Base-by-base conservation (phyloP, 2,113 vertebrate genomes). In the Pomatorhinus ruficollis region DNA sequence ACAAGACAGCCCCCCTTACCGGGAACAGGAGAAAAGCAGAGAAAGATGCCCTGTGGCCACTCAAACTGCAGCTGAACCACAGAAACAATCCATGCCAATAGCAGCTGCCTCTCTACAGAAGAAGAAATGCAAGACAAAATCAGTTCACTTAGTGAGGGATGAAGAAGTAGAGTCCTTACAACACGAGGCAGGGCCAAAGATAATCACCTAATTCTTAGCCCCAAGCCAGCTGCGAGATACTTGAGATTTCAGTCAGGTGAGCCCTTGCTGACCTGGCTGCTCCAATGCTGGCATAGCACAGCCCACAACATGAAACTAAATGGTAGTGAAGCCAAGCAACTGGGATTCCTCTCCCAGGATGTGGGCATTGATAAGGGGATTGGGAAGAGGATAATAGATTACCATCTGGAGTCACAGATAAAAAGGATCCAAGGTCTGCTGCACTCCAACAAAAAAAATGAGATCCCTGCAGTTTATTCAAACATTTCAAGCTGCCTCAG, bases 191-290 rank as follows among this genome's bases (percentile, higher is more conserved):
- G 45, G 27, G n/a, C 30, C 40, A 49, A 47, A 65, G 40, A 52
- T 19, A 52, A 59, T 52, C 22, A 44, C 6, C 3, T 6, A 4
- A 52, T 44, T 59, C 39, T 23, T 53, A 69, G 28, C 19, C 22
- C 19, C 12, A n/a, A 28, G 19, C 39, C 45, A 78, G n/a, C 22
- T n/a, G 47, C 1, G 2, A 78, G 18, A 33, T 15, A 7, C 0
- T 1, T 0, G 0, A 31, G 12, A 69, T 53, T 60, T 69, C 33
- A 77, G 27, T 28, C 1, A 1, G 11, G 33, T 13, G 63, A 53
- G 33, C 15, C 23, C 12, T 8, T 33, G 63, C 17, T 52, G 45
- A 53, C 12, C 15, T 28, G 22, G 15, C 33, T 45, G 39, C 39
- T 60, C 23, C 45, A 28, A 10, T 53, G 39, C 12, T 69, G 33